These are phyloP conservation scores for Diplolepis rosae DNA, from an alignment of 2,888 invertebrate genomes.

Conservation along the genomic window DNA sequence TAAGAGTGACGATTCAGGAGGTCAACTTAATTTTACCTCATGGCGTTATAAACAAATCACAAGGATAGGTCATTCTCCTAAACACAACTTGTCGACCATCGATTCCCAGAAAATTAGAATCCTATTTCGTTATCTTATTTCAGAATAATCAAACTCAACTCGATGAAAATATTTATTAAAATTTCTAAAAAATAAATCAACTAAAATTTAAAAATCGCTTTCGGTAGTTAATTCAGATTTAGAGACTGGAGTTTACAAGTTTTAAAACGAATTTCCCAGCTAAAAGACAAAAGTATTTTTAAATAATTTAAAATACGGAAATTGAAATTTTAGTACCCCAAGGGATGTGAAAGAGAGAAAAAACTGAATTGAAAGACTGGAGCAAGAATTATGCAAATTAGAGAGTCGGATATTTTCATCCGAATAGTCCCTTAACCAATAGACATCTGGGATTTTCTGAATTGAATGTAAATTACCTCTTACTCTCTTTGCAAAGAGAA, in stretches of 20 bases:
- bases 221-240: too few relatives aligned
- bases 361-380: neutral
- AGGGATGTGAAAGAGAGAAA: too few relatives aligned
- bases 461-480: slow-evolving; percentile 68
- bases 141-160: neutral
- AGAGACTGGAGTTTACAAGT: too few relatives aligned
- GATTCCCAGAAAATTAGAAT: neutral
- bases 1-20: neutral
- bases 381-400: slow-evolving; percentile 60
- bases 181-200: too few relatives aligned
- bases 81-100: neutral
- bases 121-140: neutral
- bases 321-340: too few relatives aligned
- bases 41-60: neutral
- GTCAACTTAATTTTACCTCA: slow-evolving; percentile 4
- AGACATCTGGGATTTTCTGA: slow-evolving; percentile 65
- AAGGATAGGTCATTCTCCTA: neutral
- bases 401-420: slow-evolving; percentile 60
- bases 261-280: too few relatives aligned
- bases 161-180: too few relatives aligned
- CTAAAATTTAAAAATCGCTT: too few relatives aligned
- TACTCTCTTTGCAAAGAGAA: slow-evolving; percentile 57
- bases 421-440: slow-evolving; percentile 58
- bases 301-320: too few relatives aligned
- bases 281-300: too few relatives aligned